Evolutionary conservation across 2,888 invertebrate species (phyloP).

Genomic region (Scaeva pyrastri): DNA sequence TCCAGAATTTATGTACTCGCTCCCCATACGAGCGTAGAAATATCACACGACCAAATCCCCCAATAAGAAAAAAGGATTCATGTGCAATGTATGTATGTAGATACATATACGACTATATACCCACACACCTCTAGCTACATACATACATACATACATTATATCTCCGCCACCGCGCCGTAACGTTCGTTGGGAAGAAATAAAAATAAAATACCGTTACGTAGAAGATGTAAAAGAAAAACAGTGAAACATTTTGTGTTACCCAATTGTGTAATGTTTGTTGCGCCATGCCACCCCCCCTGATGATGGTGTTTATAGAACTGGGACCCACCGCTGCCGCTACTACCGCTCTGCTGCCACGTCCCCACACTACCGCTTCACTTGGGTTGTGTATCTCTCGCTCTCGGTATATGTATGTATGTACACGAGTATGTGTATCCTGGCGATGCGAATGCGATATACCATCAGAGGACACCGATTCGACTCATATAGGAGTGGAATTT

Average conservation of each 20-base stretch:
- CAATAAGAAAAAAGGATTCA: constrained; percentile 76
- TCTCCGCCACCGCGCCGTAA: not conserved
- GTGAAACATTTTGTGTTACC: constrained; percentile 74
- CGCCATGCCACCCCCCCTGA: constrained; percentile 59
- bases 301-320: not conserved
- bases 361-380: not conserved
- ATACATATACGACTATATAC: constrained; percentile 5
- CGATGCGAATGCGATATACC: constrained; percentile 17
- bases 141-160: not conserved
- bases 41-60: constrained; percentile 70
- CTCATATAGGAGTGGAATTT: constrained; percentile 75
- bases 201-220: constrained; percentile 23
- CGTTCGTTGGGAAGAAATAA: constrained; percentile 34
- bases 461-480: constrained; percentile 54
- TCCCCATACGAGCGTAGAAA: constrained; percentile 67
- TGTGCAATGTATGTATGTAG: constrained; percentile 32
- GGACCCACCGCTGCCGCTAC: not conserved
- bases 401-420: constrained; percentile 10
- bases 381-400: constrained; percentile 41
- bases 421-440: constrained; percentile 52
- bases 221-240: constrained; percentile 61
- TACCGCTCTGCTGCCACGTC: not conserved
- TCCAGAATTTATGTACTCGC: constrained; percentile 67
- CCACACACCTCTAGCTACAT: not conserved
- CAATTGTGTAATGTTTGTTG: constrained; percentile 76